Conservation (phyloP, 2,888 invertebrate species). For the Coenonympha glycerion region DNA sequence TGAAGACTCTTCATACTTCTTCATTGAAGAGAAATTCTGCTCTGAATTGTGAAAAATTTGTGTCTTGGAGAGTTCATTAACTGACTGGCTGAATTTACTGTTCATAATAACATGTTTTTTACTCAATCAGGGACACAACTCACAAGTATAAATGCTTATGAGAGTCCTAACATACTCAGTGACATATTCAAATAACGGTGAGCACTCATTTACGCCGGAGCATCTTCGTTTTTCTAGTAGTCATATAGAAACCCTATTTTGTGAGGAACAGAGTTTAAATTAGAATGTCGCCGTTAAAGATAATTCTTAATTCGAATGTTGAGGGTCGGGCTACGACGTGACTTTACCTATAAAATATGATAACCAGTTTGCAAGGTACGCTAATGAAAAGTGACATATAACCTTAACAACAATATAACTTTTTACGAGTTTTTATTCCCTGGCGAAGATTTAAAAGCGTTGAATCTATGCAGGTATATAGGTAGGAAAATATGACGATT, state of each 20-base stretch:
- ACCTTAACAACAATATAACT: slow-evolving; percentile 15
- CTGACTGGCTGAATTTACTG: no score
- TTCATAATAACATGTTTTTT: no score
- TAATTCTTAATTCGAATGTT: slow-evolving; percentile 44
- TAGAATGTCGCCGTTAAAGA: slow-evolving; percentile 29
- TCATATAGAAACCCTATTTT: slow-evolving; percentile 32
- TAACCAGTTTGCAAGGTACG: slow-evolving; percentile 53
- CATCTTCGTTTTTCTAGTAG: slow-evolving; percentile 20
- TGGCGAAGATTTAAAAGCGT: no score
- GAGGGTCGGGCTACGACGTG: slow-evolving; percentile 59
- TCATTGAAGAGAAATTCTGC: no score
- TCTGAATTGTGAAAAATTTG: no score
- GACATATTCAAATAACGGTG: slow-evolving; percentile 62
- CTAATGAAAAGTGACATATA: slow-evolving; percentile 25
- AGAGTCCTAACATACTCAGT: no score
- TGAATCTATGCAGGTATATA: no score
- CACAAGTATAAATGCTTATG: background rate
- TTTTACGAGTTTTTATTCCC: background rate
- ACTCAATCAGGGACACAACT: no score
- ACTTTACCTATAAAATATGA: slow-evolving; percentile 45
- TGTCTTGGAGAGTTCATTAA: no score
- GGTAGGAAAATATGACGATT: no score
- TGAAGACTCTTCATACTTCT: no score
- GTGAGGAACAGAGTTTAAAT: slow-evolving; percentile 35
- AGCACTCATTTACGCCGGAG: slow-evolving; percentile 52